These are phyloP conservation scores for Drosophila arizonae DNA, from an alignment of 1,140 invertebrate genomes.

Conservation along the genomic window DNA sequence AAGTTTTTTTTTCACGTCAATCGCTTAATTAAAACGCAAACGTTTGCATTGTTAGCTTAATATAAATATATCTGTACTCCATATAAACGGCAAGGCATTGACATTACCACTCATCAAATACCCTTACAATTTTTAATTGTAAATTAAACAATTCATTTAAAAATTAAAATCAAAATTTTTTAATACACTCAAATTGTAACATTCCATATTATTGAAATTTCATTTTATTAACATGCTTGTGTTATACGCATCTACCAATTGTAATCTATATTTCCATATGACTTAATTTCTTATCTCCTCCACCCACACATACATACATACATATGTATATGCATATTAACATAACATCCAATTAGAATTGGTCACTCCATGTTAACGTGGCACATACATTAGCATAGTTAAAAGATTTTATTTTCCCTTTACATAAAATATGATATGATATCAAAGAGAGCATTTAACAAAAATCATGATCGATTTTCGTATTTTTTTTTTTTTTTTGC, in stretches of 20 bases:
- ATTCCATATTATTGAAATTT: background rate
- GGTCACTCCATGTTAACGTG: background rate
- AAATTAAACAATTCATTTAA: too few relatives aligned
- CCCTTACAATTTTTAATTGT: background rate
- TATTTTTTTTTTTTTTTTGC: conserved; percentile 1
- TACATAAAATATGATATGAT: background rate
- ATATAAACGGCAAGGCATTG: background rate
- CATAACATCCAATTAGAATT: background rate
- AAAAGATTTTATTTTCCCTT: background rate
- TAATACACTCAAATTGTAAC: too few relatives aligned
- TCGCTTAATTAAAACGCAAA: conserved; percentile 58
- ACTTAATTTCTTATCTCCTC: too few relatives aligned
- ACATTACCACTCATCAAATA: background rate
- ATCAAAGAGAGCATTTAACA: background rate
- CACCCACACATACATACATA: too few relatives aligned
- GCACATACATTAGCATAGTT: background rate
- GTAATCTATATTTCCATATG: too few relatives aligned
- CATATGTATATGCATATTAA: too few relatives aligned
- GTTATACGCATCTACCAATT: too few relatives aligned
- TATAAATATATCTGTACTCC: conserved; percentile 22
- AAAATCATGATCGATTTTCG: conserved; percentile 24
- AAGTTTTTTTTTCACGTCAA: conserved; percentile 25
- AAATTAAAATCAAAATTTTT: too few relatives aligned
- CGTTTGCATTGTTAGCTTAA: conserved; percentile 52
- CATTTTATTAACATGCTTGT: too few relatives aligned